Evolutionary conservation across 2,888 invertebrate genomes (phyloP).

Genomic region (Acronicta psi): DNA sequence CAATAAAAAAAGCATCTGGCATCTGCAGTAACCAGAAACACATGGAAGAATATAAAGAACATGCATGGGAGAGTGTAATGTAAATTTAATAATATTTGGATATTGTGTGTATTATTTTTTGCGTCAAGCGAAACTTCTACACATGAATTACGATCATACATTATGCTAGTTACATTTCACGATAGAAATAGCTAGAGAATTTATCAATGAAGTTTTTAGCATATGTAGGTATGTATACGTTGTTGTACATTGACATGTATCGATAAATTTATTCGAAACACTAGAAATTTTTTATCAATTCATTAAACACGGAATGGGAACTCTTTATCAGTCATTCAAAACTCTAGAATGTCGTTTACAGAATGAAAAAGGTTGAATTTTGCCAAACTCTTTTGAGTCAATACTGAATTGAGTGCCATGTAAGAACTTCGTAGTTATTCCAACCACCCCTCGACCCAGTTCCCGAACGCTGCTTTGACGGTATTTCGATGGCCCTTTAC

Average conservation of each 20-base stretch:
- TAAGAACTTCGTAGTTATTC: slow-evolving; percentile 49
- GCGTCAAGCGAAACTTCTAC: too few relatives aligned
- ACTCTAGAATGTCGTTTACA: slow-evolving; percentile 2
- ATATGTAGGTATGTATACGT: slow-evolving; percentile 2
- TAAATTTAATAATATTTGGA: too few relatives aligned
- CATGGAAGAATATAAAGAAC: background rate
- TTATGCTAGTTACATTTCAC: background rate
- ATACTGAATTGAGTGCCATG: slow-evolving; percentile 3
- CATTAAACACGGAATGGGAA: background rate
- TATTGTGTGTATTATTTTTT: too few relatives aligned
- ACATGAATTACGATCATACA: background rate
- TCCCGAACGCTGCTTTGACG: slow-evolving; percentile 59
- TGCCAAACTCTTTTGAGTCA: background rate
- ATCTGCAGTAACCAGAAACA: background rate
- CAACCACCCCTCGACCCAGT: slow-evolving; percentile 71
- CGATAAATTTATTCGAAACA: slow-evolving; percentile 34
- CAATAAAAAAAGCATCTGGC: slow-evolving; percentile 11
- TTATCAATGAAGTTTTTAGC: slow-evolving; percentile 34
- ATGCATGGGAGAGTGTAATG: background rate
- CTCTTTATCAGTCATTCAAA: background rate
- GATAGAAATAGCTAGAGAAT: slow-evolving; percentile 1
- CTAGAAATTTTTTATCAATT: background rate
- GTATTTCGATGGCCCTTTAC: slow-evolving; percentile 70
- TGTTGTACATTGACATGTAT: slow-evolving; percentile 33
- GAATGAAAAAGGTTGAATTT: background rate